These are phyloP conservation scores for Paracyclopina nana DNA, from an alignment of 1,140 invertebrate genomes.

Conservation along the genomic window DNA sequence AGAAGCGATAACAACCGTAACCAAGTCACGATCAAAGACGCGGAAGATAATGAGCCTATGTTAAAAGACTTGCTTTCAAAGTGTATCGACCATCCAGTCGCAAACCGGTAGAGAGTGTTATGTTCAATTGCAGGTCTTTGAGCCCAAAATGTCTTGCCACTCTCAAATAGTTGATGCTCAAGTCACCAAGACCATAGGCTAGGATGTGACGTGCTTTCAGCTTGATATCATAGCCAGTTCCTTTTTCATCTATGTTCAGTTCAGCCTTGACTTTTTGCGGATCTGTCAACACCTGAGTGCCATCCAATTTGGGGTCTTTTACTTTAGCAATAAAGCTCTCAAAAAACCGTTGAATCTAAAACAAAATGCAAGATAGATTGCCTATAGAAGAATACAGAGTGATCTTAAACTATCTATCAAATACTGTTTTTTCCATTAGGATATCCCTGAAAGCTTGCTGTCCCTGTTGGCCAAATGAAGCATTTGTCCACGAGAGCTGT, in stretches of 20 bases:
- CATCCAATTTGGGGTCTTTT: background rate
- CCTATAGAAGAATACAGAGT: too few species aligned
- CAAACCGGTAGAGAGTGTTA: background rate
- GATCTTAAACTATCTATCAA: too few species aligned
- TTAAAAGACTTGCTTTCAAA: background rate
- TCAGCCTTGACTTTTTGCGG: background rate
- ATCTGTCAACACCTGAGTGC: background rate
- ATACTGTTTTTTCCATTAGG: too few species aligned
- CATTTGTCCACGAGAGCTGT: too few species aligned
- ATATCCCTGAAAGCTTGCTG: too few species aligned
- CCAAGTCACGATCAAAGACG: too few species aligned
- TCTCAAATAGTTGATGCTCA: background rate
- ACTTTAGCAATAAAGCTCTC: background rate
- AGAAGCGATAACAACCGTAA: too few species aligned
- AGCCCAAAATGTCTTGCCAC: background rate
- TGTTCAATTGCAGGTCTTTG: background rate
- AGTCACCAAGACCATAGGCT: background rate
- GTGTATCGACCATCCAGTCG: background rate
- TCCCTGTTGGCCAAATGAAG: too few species aligned
- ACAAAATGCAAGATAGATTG: background rate
- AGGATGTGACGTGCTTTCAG: background rate
- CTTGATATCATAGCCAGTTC: background rate
- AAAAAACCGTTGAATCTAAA: background rate
- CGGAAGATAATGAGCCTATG: background rate
- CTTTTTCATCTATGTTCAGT: background rate